Evolutionary conservation across 2,797 vertebrate species (phyloP), one percentile per base, ranked within the genome.

Genomic region (Glyptemys insculpta): DNA sequence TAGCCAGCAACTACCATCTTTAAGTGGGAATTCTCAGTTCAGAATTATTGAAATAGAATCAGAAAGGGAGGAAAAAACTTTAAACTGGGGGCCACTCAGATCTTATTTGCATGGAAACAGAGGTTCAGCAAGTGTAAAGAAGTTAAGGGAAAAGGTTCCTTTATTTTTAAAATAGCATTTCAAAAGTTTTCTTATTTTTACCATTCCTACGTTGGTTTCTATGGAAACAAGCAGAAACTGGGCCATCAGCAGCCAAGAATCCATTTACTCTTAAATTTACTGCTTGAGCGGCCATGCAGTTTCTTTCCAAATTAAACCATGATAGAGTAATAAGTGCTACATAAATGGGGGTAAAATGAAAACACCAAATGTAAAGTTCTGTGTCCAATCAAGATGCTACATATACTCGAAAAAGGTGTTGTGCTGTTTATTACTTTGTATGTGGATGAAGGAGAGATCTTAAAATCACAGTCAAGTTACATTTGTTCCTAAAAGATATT

Each of bases 251-350:
- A 96, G 83, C 95, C 92, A 91, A 94, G 96, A 91, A 96, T 94
- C 89, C 94, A 92, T 94, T 94, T 97, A 95, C 91, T 96, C 95
- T 95, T 91, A 94, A 94, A 97, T 96, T 95, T 96, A 92, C 92
- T 96, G 87, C 95, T 94, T 91, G 72, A 92, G 86, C 89, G 86
- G 90, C 93, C 97, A 95, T 94, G 86, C 85, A 53, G 91, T 59
- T 90, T 91, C 94, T 94, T 94, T 95, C 95, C 95, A 97, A 93
- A 97, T 97, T 93, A 95, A 96, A 95, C 89, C 95, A 83, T 96
- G 89, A 94, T 96, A 91, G 97, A 97, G 96, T 97, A 97, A 97
- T 96, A 97, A 96, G 92, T 97, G 89, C 95, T 96, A 89, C 95
- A 89, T 96, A 94, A 96, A 97, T 87, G 31, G 87, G 86, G 88